Conservation (phyloP, 2,797 vertebrate genomes). For the Notolabrus celidotus region DNA sequence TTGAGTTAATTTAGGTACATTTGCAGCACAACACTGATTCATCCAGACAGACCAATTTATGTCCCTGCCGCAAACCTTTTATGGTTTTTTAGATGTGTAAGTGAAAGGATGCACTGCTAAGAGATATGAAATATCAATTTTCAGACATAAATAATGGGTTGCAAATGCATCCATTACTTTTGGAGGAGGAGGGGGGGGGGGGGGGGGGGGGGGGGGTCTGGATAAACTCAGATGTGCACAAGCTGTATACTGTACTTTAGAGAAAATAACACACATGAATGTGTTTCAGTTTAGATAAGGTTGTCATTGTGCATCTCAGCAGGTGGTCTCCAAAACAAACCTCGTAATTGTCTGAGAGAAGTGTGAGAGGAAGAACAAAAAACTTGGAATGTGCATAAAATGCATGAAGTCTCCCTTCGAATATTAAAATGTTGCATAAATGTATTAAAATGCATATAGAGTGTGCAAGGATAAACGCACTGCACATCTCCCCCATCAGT, state of each 20-base stretch:
- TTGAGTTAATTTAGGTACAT: slow-evolving; percentile 99
- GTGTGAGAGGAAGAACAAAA: slow-evolving; percentile 30
- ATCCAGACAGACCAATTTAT: slow-evolving; percentile 97
- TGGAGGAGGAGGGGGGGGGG: slow-evolving; percentile 44
- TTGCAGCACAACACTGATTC: slow-evolving; percentile 95
- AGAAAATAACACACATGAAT: slow-evolving; percentile 68
- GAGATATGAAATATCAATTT: slow-evolving; percentile 91
- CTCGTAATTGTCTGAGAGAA: slow-evolving; percentile 46
- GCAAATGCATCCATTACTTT: slow-evolving; percentile 86
- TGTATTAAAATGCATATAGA: slow-evolving; percentile 42
- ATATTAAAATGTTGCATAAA: slow-evolving; percentile 37
- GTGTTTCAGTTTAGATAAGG: slow-evolving; percentile 79
- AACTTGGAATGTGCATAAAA: slow-evolving; percentile 12
- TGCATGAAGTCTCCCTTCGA: slow-evolving; percentile 24
- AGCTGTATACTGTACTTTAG: slow-evolving; percentile 52
- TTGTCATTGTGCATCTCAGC: slow-evolving; percentile 77
- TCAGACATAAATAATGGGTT: slow-evolving; percentile 84
- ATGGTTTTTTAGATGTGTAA: slow-evolving; percentile 94
- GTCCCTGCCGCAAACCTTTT: slow-evolving; percentile 91
- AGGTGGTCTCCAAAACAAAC: slow-evolving; percentile 63
- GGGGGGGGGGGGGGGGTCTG: slow-evolving; percentile 37
- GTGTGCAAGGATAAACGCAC: slow-evolving; percentile 64
- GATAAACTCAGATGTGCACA: slow-evolving; percentile 55
- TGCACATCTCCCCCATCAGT: slow-evolving; percentile 70
- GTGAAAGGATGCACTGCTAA: slow-evolving; percentile 90